Evolutionary conservation across 2,113 vertebrate species (phyloP).

Genomic region (Ochotona princeps): DNA sequence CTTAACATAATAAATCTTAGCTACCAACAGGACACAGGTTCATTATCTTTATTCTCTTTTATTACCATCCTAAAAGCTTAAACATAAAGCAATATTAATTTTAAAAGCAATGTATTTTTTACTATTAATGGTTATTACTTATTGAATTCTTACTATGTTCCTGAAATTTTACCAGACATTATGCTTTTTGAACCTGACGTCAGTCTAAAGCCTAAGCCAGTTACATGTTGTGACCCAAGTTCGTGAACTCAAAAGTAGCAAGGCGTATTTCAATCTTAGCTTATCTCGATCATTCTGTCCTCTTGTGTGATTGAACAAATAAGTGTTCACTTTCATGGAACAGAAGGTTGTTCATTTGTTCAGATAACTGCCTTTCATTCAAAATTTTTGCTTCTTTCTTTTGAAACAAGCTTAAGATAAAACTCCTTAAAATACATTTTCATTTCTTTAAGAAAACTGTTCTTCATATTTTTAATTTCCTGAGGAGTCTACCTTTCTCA

Average conservation of each 20-base stretch:
- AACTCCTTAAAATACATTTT: not conserved
- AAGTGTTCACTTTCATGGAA: not conserved
- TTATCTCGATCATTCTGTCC: not conserved
- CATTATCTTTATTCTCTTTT: slow-evolving; percentile 17
- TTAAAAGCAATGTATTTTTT: not conserved
- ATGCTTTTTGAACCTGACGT: not conserved
- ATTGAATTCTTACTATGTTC: not conserved
- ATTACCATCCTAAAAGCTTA: not conserved
- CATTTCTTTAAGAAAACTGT: not conserved
- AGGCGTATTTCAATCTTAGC: not conserved
- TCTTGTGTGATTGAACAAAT: not conserved
- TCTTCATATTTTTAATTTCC: not conserved
- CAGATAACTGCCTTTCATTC: not conserved
- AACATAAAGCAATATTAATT: not conserved
- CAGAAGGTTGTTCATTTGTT: not conserved
- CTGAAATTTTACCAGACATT: not conserved
- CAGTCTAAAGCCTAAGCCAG: not conserved
- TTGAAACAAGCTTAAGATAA: not conserved
- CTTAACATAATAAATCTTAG: not conserved
- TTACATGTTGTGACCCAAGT: not conserved
- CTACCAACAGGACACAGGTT: not conserved
- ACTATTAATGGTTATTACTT: slow-evolving; percentile 4
- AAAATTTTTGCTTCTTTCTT: not conserved
- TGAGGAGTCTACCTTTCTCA: not conserved
- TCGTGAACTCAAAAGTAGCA: not conserved